Evolutionary conservation across 2,888 invertebrate species (phyloP).

Genomic region (Stenoptilia bipunctidactyla): DNA sequence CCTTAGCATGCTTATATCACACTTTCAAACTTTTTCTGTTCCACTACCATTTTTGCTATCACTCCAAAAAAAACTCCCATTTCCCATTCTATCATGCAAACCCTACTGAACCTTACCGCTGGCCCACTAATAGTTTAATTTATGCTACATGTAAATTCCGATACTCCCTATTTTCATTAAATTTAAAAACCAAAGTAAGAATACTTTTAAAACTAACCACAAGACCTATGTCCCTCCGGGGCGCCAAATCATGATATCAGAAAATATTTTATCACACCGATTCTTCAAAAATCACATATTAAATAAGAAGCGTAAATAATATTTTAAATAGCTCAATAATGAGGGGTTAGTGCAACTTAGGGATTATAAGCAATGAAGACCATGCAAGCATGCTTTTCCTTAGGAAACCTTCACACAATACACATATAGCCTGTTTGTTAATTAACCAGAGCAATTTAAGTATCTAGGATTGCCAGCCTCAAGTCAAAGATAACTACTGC

Average conservation of each 20-base stretch:
- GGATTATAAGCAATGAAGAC: conserved; percentile 34
- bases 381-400: not conserved
- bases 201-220: conserved; percentile 16
- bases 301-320: not conserved
- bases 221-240: conserved; percentile 56
- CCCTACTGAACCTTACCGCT: conserved; percentile 7
- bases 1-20: conserved; percentile 5
- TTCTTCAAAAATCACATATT: conserved; percentile 38
- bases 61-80: not conserved
- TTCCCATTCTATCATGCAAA: conserved; percentile 30
- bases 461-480: no score
- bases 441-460: no score
- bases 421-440: no score
- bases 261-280: conserved; percentile 52
- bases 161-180: not conserved
- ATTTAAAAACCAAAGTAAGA: no score
- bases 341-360: conserved; percentile 37
- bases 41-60: conserved; percentile 12
- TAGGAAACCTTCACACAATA: not conserved
- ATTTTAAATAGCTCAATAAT: not conserved
- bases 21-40: conserved; percentile 12
- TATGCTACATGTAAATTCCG: conserved; percentile 1
- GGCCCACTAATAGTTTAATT: not conserved
- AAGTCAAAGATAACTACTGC: no score
- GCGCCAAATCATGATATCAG: conserved; percentile 56